Base-by-base conservation (phyloP, 2,797 vertebrate species). In the Taenioides sp. region DNA sequence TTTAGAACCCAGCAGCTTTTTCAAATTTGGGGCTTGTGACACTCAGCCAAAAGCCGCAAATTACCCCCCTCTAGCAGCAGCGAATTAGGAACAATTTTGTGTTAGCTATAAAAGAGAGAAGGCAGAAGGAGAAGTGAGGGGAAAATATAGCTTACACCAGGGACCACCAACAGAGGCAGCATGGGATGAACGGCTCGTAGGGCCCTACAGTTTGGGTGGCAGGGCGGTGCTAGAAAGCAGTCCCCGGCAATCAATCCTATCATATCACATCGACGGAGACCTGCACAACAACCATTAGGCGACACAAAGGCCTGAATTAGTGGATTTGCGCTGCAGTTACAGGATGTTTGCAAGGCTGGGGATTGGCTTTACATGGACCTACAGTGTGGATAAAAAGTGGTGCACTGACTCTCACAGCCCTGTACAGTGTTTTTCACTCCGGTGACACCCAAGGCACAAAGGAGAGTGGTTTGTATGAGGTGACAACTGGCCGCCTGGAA, bases 71-170 rank as follows among this genome's bases (percentile, higher is more conserved):
- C 94, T 90, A 92, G 92, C 92, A 93, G 91, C 92, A 93, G 93
- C 89, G 92, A 94, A 94, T 94, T 94, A 94, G 93, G 93, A 94
- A 94, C 93, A 94, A 94, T 94, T 94, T 94, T 94, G 92, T 91
- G 92, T 94, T 92, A 89, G 92, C 93, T 93, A 92, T 94, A 91
- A 93, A 93, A 93, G 92, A 91, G 87, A 81, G 87, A 86, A 70
- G 80, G 71, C 85, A 83, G 83, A 76, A 88, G 86, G 89, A 91
- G 91, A 90, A 91, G 88, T 77, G 80, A 91, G 86, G 88, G 91
- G 90, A 93, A 93, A 94, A 93, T 93, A 93, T 91, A 93, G 92
- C 91, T 93, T 93, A 89, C 91, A 92, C 87, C 83, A 87, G 89
- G 86, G 94, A 94, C 94, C 94, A 94, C 93, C 94, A 94, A 94